phyloP scores from a whole-genome alignment of 2,888 invertebrate species.

The Spisula solida region DNA sequence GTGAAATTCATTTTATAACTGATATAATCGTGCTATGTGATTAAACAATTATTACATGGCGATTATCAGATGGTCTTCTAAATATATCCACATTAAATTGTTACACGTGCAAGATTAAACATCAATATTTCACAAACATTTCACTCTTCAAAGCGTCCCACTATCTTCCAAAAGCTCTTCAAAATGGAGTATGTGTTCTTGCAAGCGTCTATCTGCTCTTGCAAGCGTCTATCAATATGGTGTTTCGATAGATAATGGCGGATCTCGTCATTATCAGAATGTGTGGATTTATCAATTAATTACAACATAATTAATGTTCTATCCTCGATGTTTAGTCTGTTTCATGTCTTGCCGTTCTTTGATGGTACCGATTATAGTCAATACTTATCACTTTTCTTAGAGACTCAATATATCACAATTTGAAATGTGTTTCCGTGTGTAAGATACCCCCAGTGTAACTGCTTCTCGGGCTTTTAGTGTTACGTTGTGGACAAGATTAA shows the following conservation, averaged over 20 bases:
- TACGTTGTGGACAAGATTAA: not conserved
- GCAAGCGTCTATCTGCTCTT: slow-evolving; percentile 28
- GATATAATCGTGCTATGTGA: not conserved
- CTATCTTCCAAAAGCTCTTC: slow-evolving; percentile 5
- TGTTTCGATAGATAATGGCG: slow-evolving; percentile 42
- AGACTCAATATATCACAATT: slow-evolving; percentile 37
- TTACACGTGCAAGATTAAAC: slow-evolving; percentile 8
- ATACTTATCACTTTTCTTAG: slow-evolving; percentile 36
- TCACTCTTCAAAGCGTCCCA: slow-evolving; percentile 16
- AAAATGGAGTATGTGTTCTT: slow-evolving; percentile 22
- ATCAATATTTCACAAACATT: slow-evolving; percentile 11
- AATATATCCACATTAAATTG: slow-evolving; percentile 1
- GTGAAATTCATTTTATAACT: not conserved
- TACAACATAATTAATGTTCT: slow-evolving; percentile 64
- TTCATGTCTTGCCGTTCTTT: slow-evolving; percentile 45
- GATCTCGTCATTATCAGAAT: slow-evolving; percentile 56
- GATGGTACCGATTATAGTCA: slow-evolving; percentile 49
- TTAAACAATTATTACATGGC: slow-evolving; percentile 20
- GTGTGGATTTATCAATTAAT: slow-evolving; percentile 64
- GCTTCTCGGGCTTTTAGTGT: not conserved
- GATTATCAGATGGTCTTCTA: not conserved
- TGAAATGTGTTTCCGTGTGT: slow-evolving; percentile 5
- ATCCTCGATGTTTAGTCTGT: slow-evolving; percentile 63
- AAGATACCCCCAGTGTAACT: not conserved
- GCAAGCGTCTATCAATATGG: slow-evolving; percentile 45